These are phyloP conservation scores for Quadroppia sp. DNA, from an alignment of 2,888 invertebrate genomes.

Conservation along the genomic window DNA sequence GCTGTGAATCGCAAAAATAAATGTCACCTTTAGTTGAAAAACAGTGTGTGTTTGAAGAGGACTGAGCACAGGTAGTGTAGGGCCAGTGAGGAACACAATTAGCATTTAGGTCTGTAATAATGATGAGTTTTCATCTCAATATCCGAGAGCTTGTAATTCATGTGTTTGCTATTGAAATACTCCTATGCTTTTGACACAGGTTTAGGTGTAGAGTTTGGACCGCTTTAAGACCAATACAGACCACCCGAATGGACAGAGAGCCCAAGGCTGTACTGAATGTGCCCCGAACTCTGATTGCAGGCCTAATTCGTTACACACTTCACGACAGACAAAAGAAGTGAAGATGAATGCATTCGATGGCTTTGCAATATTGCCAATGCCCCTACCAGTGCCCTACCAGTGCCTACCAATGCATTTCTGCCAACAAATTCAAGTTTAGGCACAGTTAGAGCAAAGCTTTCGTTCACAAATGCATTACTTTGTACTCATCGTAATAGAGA, in stretches of 20 bases:
- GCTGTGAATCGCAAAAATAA: slow-evolving; percentile 5
- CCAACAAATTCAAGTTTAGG: neutral
- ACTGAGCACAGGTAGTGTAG: neutral
- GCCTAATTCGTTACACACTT: slow-evolving; percentile 34
- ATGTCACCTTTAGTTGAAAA: slow-evolving; percentile 4
- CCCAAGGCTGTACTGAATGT: neutral
- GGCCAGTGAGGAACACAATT: neutral
- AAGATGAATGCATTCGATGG: slow-evolving; percentile 6
- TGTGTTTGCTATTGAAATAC: slow-evolving; percentile 10
- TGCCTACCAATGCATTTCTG: neutral
- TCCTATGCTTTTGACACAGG: neutral
- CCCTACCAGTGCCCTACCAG: neutral
- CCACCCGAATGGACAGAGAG: slow-evolving; percentile 18
- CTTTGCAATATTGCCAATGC: neutral
- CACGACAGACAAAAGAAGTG: slow-evolving; percentile 31
- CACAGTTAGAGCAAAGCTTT: neutral
- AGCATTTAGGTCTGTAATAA: slow-evolving; percentile 1
- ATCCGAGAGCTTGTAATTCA: neutral
- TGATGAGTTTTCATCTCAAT: slow-evolving; percentile 22
- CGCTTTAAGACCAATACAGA: neutral
- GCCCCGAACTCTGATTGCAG: slow-evolving; percentile 27
- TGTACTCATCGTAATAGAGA: slow-evolving; percentile 5
- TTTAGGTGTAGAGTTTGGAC: neutral
- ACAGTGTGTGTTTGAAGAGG: neutral
- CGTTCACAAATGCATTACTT: neutral